Base-by-base conservation (phyloP, 2,888 invertebrate species). In the Ypsolopha sequella region DNA sequence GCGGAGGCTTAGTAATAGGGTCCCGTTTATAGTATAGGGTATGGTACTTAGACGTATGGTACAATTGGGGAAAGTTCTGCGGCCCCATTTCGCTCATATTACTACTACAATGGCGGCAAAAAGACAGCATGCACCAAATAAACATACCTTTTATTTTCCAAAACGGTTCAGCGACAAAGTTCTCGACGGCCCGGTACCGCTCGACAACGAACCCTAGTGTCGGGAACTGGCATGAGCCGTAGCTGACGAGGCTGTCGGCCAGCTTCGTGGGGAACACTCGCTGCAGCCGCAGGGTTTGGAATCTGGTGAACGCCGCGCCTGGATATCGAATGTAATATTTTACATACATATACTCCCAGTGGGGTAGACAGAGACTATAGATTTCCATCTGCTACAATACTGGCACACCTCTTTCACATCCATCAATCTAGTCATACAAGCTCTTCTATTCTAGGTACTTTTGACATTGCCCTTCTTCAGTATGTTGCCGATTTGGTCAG, bases 121-220 rank as follows among this genome's bases (percentile, higher is more conserved):
- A n/a, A 10, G 24, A 4, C 4, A 3, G 4, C 2, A 24, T 24
- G 4, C 24, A 24, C 2, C n/a, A 2, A 11, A 41, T 41, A 41
- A 41, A 6, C 2, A 41, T 1, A 93, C 94, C 92, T 90, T 91
- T 93, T 47, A 99, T 90, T 77, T 95, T 98, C 99, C 99, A 99
- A 84, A 99, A 99, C 6, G 91, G 89, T 80, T 99, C 98, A 0
- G 95, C 87, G 7, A 97, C 90, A 79, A 99, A 99, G 56, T 91
- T 91, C 72, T 97, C 93, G 47, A 97, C 93, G 33, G 96, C 95
- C 68, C 96, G 92, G 72, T 95, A 99, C 50, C 99, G 89, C 75
- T 99, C 98, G 0, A 98, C 99, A n/a, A 99, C 98, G 89, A 99
- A 99, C 1, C 99, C 99, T n/a, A 99, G 86, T 0, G 99, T 99